These are phyloP conservation scores for Dromius quadrimaculatus DNA, from an alignment of 2,888 invertebrate genomes.

Conservation along the genomic window DNA sequence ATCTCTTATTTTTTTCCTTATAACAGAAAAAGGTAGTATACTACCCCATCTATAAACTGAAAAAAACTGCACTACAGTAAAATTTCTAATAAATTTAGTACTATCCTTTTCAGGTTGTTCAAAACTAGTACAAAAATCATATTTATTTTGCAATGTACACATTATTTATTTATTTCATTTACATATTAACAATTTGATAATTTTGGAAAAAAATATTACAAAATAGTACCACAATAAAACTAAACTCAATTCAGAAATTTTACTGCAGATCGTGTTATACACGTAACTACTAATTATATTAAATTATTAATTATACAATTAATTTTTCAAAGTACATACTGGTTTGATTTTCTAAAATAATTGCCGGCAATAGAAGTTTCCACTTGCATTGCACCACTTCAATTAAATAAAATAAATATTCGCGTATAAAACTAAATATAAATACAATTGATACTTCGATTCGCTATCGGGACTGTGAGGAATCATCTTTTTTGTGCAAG, in stretches of 20 bases:
- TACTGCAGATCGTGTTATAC: constrained; percentile 26
- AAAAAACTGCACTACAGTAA: constrained; percentile 23
- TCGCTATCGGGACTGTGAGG: constrained; percentile 70
- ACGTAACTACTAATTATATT: constrained; percentile 17
- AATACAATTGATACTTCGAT: constrained; percentile 44
- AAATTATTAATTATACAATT: constrained; percentile 8
- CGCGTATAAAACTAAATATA: constrained; percentile 40
- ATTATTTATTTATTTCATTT: constrained; percentile 26
- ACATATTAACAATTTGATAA: constrained; percentile 11
- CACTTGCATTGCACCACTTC: constrained; percentile 49
- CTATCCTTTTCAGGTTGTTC: too few species aligned
- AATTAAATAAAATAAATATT: constrained; percentile 51
- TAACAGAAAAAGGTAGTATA: too few species aligned
- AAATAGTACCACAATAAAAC: constrained; percentile 20
- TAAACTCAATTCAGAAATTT: constrained; percentile 37
- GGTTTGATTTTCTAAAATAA: constrained; percentile 19
- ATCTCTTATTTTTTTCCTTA: too few species aligned
- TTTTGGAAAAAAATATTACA: constrained; percentile 29
- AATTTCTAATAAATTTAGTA: constrained; percentile 24
- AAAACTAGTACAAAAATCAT: constrained; percentile 16
- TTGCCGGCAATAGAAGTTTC: constrained; percentile 30
- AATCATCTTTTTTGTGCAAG: constrained; percentile 72
- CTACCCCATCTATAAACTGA: background rate
- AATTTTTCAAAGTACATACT: constrained; percentile 7
- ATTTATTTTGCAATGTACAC: constrained; percentile 29